Evolutionary conservation across 1,140 invertebrate genomes (phyloP), one percentile per base, ranked within the genome.

Genomic region (Drosophila obscura): DNA sequence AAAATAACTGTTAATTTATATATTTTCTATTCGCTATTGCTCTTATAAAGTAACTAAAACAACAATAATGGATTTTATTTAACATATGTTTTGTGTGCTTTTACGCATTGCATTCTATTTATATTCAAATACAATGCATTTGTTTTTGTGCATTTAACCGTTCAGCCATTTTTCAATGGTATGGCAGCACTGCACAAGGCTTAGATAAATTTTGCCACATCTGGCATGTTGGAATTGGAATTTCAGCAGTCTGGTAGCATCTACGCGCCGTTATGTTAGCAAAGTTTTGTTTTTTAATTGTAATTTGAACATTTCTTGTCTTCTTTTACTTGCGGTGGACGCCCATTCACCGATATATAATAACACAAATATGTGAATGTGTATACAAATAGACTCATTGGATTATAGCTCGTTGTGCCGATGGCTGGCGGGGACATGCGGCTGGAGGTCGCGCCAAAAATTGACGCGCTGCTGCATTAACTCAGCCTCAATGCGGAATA

Each of bases 391-490:
- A 77, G 77, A 66, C 39, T 87, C 69, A 41, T 72, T 49, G 26
- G 64, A 11, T 53, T 71, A 71, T 13, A 71, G 81, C n/a, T 50
- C 50, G 9, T 57, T 76, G 43, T 51, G 24, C 1, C n/a, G 43
- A 1, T 58, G 73, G 11, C 41, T 66, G 35, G 75, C 75, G 1
- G 90, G 80, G 16, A 88, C 39, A 55, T 91, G 90, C 0, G 90
- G 67, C 24, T 76, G 78, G 0, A 91, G 58, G 4, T 84, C 31
- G 5, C 59, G 55, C 90, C 90, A 91, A 26, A 91, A 91, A 24
- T 91, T 73, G 0, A 68, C 82, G 4, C 90, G 85, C 6, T 81
- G 80, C 39, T 81, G 85, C 67, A 88, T 60, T 11, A 91, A 31
- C n/a, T 64, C 44, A 3, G 55, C 31, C n/a, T 91, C 90, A 7